Base-by-base conservation (phyloP, 2,797 vertebrate species). In the Sphenopsis melanotis region DNA sequence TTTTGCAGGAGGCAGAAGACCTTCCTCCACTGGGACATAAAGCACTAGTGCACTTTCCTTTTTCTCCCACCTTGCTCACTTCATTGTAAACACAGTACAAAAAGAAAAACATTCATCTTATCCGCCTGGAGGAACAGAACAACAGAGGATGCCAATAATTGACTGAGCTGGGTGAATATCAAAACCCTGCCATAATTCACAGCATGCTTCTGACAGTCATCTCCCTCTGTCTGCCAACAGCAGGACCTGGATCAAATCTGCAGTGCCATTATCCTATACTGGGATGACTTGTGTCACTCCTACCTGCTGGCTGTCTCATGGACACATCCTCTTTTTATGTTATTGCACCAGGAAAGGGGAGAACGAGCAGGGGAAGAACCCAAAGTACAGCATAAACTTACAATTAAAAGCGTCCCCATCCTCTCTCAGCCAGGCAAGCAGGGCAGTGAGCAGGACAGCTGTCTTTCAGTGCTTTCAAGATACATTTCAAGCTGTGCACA, bases 391-490 rank as follows among this genome's bases (percentile, higher is more conserved):
- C 69, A 56, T 20, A 56, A 93, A 55, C 27, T 93, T 82, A 37
- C 27, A 66, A 49, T 86, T 83, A 24, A 76, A 81, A 72, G 36
- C 1, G 0, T 56, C 55, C 56, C 93, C 42, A 32, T 91, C 50
- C 55, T 89, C 39, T 65, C 47, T 84, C 41, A 88, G 80, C 52
- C 72, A 84, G 87, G 87, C 89, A 92, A 90, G 91, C 4, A n/a
- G 89, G 87, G 79, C 87, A 96, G 87, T 47, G 70, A 94, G 80
- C 70, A 88, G 94, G 95, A 96, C 96, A 97, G 94, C 87, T 97
- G 96, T 94, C 95, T 95, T 94, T 94, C 77, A 90, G 80, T 90
- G 75, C 94, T 97, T 95, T 87, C 89, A 94, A 95, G 94, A 96
- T 53, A 49, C 63, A n/a, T 95, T 93, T 96, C 93, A 94, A 90